Base-by-base conservation (phyloP, 2,888 invertebrate species). In the Drosophila subsilvestris region DNA sequence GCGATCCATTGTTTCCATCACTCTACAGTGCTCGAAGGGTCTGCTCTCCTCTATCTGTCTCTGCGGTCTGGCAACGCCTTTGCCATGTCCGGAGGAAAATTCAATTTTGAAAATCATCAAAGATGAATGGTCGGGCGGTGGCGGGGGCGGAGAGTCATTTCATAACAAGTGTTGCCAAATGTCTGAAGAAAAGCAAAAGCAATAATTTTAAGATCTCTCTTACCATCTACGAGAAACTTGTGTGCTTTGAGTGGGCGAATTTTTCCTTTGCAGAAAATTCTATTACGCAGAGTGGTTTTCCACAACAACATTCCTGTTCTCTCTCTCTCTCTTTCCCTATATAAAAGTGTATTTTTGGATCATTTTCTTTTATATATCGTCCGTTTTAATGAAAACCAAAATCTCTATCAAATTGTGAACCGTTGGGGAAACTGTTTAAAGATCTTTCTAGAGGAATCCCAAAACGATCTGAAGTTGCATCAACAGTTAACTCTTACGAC, bases 141-240 rank as follows among this genome's bases (percentile, higher is more conserved):
- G 25, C 25, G 37, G 37, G 6, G 14, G 42, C 22, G 44, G 43
- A 32, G 73, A 32, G 73, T 14, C 14, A 74, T 83, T 88, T 87
- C 83, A 79, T 83, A 87, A 83, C 86, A 83, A 87, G 75, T 80
- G 86, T 83, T 87, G 83, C 88, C 74, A 87, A 83, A 87, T 82
- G 83, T 63, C 60, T 60, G 29, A 68, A 48, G 27, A 69, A 49
- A 71, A 71, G 42, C 54, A 55, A 44, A 55, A 47, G 55, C 72
- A 62, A 45, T 71, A 55, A 70, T 55, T 71, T 70, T 70, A 53
- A 32, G 63, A 71, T 51, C 56, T 63, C 27, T 69, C 54, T 48
- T 32, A 18, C 29, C 47, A 20, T 22, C 29, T 18, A 32, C 47
- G 25, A 25, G 25, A 32, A 1, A 45, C 32, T 43, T 68, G 18